Conservation (phyloP, 2,113 vertebrate genomes). For the Euleptes europaea region DNA sequence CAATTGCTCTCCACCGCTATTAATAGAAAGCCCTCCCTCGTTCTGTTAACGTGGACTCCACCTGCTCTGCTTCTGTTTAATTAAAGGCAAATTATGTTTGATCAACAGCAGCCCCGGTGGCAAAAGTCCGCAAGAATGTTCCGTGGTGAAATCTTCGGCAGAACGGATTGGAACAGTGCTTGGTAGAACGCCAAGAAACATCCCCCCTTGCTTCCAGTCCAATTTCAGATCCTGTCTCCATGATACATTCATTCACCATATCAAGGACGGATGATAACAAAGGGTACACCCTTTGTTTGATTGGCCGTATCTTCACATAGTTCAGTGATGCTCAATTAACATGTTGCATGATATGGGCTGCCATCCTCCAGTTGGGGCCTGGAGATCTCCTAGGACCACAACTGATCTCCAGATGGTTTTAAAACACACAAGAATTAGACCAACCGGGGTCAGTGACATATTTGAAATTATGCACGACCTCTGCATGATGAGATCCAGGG, state of each 20-base stretch:
- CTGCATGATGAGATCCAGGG: too few species aligned
- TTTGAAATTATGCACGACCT: too few species aligned
- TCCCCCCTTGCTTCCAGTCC: neutral
- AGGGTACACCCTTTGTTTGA: neutral
- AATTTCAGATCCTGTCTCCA: neutral
- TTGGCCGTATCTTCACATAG: neutral
- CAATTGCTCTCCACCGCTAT: neutral
- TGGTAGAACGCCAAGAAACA: neutral
- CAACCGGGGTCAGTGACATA: too few species aligned
- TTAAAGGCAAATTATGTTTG: neutral
- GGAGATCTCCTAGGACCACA: too few species aligned
- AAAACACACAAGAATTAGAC: too few species aligned
- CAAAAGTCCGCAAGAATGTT: neutral
- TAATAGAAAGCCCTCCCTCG: neutral
- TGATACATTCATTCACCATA: neutral
- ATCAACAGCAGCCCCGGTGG: neutral
- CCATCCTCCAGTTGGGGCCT: neutral
- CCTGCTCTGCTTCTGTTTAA: neutral
- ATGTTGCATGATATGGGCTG: neutral
- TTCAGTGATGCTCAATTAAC: neutral
- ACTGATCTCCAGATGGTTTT: too few species aligned
- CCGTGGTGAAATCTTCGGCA: neutral
- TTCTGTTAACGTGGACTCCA: neutral
- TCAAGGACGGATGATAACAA: neutral
- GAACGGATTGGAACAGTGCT: neutral